Conservation (phyloP, 2,888 invertebrate species). For the Monoplex corrugatus region DNA sequence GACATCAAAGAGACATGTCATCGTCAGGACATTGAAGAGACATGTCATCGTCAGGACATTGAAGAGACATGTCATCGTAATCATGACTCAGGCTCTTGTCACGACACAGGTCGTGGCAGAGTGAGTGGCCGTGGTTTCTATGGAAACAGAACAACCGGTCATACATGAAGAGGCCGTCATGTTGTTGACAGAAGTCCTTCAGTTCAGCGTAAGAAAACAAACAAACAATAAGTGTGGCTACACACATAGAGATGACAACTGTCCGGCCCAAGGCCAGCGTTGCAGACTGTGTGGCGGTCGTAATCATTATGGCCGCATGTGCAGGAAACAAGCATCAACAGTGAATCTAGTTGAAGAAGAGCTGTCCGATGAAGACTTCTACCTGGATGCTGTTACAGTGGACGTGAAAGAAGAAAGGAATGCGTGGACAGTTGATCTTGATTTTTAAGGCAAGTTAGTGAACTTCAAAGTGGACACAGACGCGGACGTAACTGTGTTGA, state of each 20-base stretch:
- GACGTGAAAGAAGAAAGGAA: neutral
- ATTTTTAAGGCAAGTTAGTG: neutral
- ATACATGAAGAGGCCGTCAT: neutral
- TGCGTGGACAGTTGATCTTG: conserved; percentile 15
- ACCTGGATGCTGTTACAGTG: conserved; percentile 9
- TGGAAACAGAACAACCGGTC: neutral
- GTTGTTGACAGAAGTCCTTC: neutral
- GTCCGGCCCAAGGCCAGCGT: conserved; percentile 12
- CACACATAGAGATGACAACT: neutral
- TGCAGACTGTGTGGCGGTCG: conserved; percentile 2
- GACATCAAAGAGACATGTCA: no score
- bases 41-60: no score
- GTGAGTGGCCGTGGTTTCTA: neutral
- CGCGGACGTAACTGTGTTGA: neutral
- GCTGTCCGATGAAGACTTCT: neutral
- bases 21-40: no score
- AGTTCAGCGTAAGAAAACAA: neutral
- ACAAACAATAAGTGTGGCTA: neutral
- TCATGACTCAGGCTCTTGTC: conserved; percentile 20
- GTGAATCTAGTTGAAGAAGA: neutral
- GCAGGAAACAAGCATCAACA: neutral
- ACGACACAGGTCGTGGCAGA: conserved; percentile 16
- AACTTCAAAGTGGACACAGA: neutral
- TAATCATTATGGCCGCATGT: neutral
- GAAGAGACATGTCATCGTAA: neutral